Percentiles rank a stretch among this genome's conserved stretches.
Evolutionary conservation across 1,140 invertebrate species (phyloP).

Genomic region (Drosophila sulfurigaster): DNA sequence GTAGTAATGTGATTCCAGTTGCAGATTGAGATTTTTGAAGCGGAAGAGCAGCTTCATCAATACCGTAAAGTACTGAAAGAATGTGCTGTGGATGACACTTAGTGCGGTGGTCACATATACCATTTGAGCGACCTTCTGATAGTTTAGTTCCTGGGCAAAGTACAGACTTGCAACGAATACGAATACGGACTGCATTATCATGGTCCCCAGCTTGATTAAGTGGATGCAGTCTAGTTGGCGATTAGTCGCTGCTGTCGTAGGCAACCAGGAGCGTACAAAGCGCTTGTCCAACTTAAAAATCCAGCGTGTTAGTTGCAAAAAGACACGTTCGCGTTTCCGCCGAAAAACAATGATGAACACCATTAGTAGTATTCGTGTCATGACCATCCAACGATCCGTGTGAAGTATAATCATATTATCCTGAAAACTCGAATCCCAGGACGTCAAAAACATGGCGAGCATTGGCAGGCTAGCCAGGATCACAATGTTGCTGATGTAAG

Average conservation of each 20-base stretch:
- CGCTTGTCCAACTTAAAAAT: constrained; percentile 12
- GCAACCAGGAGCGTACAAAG: neutral
- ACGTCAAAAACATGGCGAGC: neutral
- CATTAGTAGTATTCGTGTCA: neutral
- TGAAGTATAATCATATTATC: constrained; percentile 6
- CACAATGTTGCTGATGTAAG: constrained; percentile 20
- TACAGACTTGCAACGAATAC: constrained; percentile 5
- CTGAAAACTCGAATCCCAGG: neutral
- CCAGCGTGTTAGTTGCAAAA: constrained; percentile 8
- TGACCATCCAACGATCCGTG: neutral
- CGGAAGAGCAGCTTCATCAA: constrained; percentile 13
- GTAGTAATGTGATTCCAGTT: constrained; percentile 22
- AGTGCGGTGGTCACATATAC: constrained; percentile 11
- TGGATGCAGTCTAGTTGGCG: constrained; percentile 7
- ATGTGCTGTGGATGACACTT: constrained; percentile 23
- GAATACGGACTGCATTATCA: constrained; percentile 11
- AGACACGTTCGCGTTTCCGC: constrained; percentile 9
- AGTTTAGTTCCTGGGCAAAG: neutral
- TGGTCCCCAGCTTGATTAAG: constrained; percentile 1
- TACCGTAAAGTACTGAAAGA: constrained; percentile 27
- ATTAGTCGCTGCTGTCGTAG: neutral
- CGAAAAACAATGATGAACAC: constrained; percentile 10
- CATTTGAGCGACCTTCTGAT: neutral
- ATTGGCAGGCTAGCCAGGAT: constrained; percentile 6
- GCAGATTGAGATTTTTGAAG: constrained; percentile 23